Percentiles rank a stretch among this genome's conserved stretches.
Evolutionary conservation across 2,888 invertebrate genomes (phyloP).

Genomic region (Nineta flava): DNA sequence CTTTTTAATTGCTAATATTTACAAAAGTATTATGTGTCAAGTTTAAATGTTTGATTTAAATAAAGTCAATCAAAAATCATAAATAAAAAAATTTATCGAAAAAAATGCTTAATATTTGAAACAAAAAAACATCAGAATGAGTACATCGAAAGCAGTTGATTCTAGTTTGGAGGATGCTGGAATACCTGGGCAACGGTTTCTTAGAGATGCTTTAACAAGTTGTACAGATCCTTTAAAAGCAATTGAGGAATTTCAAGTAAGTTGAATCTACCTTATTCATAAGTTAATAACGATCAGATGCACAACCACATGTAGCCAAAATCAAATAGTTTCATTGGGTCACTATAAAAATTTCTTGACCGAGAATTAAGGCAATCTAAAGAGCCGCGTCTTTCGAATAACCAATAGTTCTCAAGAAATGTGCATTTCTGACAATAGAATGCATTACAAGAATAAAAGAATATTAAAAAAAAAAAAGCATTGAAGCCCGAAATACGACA

Average conservation of each 20-base stretch:
- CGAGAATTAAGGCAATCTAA: no score
- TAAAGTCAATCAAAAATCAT: background rate
- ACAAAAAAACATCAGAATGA: constrained; percentile 7
- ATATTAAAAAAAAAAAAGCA: no score
- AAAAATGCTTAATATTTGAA: no score
- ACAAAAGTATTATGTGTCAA: no score
- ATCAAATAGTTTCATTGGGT: background rate
- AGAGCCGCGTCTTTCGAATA: no score
- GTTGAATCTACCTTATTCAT: constrained; percentile 2
- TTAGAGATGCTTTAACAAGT: constrained; percentile 75
- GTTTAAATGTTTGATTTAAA: no score
- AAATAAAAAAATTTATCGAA: background rate
- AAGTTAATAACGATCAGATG: background rate
- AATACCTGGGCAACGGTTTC: constrained; percentile 27
- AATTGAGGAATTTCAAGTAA: constrained; percentile 92
- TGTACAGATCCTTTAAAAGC: constrained; percentile 94
- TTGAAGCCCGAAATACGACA: no score
- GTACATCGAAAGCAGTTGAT: constrained; percentile 16
- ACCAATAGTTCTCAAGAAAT: no score
- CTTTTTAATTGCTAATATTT: no score
- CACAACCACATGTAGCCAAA: background rate
- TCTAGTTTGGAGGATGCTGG: constrained; percentile 27
- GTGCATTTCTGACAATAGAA: no score
- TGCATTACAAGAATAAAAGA: no score
- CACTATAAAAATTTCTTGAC: background rate